Base-by-base conservation (phyloP, 2,113 vertebrate species). In the Crocuta crocuta region DNA sequence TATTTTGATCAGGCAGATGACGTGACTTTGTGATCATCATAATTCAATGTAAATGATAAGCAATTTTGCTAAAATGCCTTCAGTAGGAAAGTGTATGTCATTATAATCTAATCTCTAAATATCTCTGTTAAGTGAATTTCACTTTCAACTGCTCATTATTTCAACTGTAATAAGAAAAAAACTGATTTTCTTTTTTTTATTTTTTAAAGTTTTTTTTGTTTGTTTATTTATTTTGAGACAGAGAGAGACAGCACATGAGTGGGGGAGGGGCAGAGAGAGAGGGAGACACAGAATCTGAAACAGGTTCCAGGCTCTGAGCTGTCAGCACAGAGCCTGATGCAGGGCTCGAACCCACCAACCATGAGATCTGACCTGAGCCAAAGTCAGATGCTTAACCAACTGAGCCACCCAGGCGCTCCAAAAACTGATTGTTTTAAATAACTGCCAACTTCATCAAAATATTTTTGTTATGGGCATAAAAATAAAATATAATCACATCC, bases 391-490 rank as follows among this genome's bases (percentile, higher is more conserved):
- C 39, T 39, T 39, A 39, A 39, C 39, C 39, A 39, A 39, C 39
- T 39, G 39, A 39, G 39, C 39, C 39, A 39, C 39, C 39, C 39
- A 39, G 39, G 4, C 3, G 39, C 39, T 39, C 39, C 39, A 86
- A 90, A 88, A 98, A 97, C 12, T 89, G 94, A 97, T 85, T 97
- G 31, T 96, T 98, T 98, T 97, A 93, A 98, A 98, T 96, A 39
- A 33, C 31, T 83, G 31, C 95, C 50, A 26, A 76, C 58, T 97
- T 92, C 48, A 96, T 95, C 97, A 96, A 83, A 97, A 66, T 94
- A 79, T 95, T 97, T 98, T 98, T 97, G 98, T 97, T 97, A 94
- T 83, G 35, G 76, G 15, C 90, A 96, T 98, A 98, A 97, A 94
- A 97, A 92, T 98, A 96, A 98, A 96, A 61, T 96, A 89, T 24